These are phyloP conservation scores for Dynastes maya DNA, from an alignment of 2,888 invertebrate species.

Conservation along the genomic window DNA sequence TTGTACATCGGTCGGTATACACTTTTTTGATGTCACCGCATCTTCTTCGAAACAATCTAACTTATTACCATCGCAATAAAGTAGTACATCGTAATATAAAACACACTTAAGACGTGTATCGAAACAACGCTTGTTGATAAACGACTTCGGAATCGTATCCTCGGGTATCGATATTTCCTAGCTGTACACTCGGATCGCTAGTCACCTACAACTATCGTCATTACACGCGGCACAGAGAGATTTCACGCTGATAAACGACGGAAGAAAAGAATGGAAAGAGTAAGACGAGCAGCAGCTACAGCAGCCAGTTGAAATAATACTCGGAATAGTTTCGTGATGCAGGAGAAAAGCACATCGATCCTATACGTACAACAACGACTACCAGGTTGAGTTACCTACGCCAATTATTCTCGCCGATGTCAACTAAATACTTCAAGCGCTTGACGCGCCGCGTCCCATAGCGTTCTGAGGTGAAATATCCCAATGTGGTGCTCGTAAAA, in stretches of 20 bases:
- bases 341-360: not conserved
- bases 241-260: not conserved
- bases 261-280: not conserved
- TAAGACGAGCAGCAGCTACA: too few species aligned
- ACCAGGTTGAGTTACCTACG: slow-evolving; percentile 1
- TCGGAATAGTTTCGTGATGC: not conserved
- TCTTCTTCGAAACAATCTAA: slow-evolving; percentile 3
- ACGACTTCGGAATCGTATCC: not conserved
- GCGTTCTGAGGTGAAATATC: slow-evolving; percentile 40
- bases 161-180: slow-evolving; percentile 3
- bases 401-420: slow-evolving; percentile 30
- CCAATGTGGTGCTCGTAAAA: slow-evolving; percentile 30
- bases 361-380: not conserved
- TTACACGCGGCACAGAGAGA: slow-evolving; percentile 5
- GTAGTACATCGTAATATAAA: too few species aligned
- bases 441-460: slow-evolving; percentile 14
- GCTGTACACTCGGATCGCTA: not conserved
- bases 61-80: not conserved
- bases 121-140: slow-evolving; percentile 1
- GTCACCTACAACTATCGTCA: slow-evolving; percentile 13
- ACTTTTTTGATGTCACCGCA: not conserved
- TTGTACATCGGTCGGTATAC: not conserved
- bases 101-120: not conserved
- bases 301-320: not conserved
- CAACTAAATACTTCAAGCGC: slow-evolving; percentile 32